A percentile compares a stretch with the other conserved stretches of the same genome.
phyloP scores from a whole-genome alignment of 2,113 vertebrate genomes.

The Lamprotornis superbus region DNA sequence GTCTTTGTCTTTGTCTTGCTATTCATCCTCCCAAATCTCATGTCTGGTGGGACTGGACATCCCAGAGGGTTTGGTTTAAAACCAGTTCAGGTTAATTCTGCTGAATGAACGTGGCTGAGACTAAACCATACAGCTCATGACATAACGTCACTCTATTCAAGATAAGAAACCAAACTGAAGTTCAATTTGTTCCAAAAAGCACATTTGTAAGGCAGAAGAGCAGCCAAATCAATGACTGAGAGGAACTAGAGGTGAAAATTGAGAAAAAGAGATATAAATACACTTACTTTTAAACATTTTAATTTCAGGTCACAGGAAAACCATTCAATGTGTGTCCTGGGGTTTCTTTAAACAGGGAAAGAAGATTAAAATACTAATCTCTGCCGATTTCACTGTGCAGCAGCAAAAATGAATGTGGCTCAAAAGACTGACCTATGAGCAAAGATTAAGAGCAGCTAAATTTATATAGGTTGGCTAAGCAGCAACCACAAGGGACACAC shows the following conservation, averaged over 20 bases:
- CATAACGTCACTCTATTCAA: neutral
- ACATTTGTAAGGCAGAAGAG: neutral
- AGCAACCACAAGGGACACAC: neutral
- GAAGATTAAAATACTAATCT: slow-evolving; percentile 56
- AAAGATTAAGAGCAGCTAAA: slow-evolving; percentile 45
- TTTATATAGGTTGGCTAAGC: slow-evolving; percentile 20
- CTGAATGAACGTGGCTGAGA: neutral
- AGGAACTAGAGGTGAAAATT: neutral
- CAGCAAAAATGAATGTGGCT: slow-evolving; percentile 3
- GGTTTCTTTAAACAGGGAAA: slow-evolving; percentile 40
- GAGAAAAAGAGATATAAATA: neutral
- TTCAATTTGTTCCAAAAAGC: neutral
- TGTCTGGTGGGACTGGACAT: neutral
- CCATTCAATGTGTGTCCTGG: neutral
- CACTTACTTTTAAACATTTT: neutral
- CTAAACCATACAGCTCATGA: neutral
- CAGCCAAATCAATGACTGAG: neutral
- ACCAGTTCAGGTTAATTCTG: neutral
- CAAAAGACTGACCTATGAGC: slow-evolving; percentile 21
- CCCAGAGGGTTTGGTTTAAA: neutral
- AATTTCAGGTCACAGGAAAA: neutral
- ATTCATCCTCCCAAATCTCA: neutral
- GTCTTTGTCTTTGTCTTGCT: neutral
- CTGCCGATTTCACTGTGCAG: neutral
- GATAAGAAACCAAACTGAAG: neutral